Evolutionary conservation across 2,113 vertebrate genomes (phyloP).

Genomic region (Micromys minutus): DNA sequence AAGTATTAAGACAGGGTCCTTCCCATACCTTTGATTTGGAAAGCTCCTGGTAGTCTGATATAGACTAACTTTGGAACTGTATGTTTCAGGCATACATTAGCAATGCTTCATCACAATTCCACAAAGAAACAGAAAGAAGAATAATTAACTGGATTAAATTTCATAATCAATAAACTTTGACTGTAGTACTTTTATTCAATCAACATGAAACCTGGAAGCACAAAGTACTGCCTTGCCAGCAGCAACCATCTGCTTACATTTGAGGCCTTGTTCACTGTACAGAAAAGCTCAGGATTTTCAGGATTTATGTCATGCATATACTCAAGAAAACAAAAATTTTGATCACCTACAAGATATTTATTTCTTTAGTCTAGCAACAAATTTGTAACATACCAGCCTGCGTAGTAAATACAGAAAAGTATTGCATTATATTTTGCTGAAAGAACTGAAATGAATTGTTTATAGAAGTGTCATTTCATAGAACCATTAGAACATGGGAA

Average conservation of each 20-base stretch:
- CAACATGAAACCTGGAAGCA: slow-evolving; percentile 62
- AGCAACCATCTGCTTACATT: slow-evolving; percentile 56
- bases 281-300: slow-evolving; percentile 7
- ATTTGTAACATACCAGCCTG: neutral
- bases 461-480: neutral
- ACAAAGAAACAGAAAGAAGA: neutral
- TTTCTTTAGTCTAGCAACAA: slow-evolving; percentile 34
- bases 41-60: neutral
- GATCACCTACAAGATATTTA: slow-evolving; percentile 33
- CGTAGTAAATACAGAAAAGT: slow-evolving; percentile 16
- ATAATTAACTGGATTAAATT: slow-evolving; percentile 51
- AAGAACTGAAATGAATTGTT: neutral
- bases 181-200: slow-evolving; percentile 54
- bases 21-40: neutral
- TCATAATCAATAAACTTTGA: slow-evolving; percentile 49
- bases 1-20: neutral
- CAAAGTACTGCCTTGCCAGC: neutral
- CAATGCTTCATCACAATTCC: slow-evolving; percentile 47
- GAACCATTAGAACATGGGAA: neutral
- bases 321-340: neutral
- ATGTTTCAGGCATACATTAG: neutral
- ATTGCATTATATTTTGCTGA: neutral
- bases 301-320: slow-evolving; percentile 43
- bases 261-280: neutral
- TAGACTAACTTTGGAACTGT: neutral